These are phyloP conservation scores for Caenorhabditis plicata DNA, from an alignment of 2,888 invertebrate genomes.

Conservation along the genomic window DNA sequence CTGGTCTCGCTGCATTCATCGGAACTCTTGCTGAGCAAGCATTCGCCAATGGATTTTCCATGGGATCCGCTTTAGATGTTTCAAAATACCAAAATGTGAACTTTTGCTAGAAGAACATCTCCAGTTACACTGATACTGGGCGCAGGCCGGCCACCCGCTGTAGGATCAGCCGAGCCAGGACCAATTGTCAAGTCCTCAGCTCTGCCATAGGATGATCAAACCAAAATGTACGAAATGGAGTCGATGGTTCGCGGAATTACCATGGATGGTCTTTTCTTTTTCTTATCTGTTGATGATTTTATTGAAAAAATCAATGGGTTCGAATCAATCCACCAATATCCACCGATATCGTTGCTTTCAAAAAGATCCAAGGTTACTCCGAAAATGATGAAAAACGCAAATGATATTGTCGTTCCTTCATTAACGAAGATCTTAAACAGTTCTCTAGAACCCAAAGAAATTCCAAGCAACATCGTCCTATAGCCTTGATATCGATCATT, in stretches of 20 bases:
- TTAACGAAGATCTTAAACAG: too few species aligned
- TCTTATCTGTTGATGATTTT: slow-evolving; percentile 59
- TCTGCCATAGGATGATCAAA: slow-evolving; percentile 93
- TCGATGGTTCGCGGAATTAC: slow-evolving; percentile 74
- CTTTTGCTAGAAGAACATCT: slow-evolving; percentile 62
- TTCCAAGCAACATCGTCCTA: too few species aligned
- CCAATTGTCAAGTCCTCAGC: slow-evolving; percentile 93
- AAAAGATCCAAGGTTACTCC: slow-evolving; percentile 58
- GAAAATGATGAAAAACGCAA: too few species aligned
- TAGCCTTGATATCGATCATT: too few species aligned
- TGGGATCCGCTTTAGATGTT: slow-evolving; percentile 43
- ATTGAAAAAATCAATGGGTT: slow-evolving; percentile 54
- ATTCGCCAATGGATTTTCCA: slow-evolving; percentile 48
- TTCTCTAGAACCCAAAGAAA: too few species aligned
- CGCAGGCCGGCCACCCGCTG: slow-evolving; percentile 47
- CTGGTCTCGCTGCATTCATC: slow-evolving; percentile 50
- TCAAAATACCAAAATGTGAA: slow-evolving; percentile 52
- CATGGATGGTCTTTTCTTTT: slow-evolving; percentile 85
- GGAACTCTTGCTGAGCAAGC: slow-evolving; percentile 45
- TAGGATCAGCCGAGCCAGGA: slow-evolving; percentile 73
- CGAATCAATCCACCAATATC: slow-evolving; percentile 56
- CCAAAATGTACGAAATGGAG: slow-evolving; percentile 88
- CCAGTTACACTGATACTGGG: slow-evolving; percentile 50
- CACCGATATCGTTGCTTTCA: slow-evolving; percentile 63
- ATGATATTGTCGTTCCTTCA: too few species aligned